Percentiles rank a stretch among this genome's conserved stretches.
Evolutionary conservation across 2,113 vertebrate genomes (phyloP).

Genomic region (Rhinolophus ferrumequinum): DNA sequence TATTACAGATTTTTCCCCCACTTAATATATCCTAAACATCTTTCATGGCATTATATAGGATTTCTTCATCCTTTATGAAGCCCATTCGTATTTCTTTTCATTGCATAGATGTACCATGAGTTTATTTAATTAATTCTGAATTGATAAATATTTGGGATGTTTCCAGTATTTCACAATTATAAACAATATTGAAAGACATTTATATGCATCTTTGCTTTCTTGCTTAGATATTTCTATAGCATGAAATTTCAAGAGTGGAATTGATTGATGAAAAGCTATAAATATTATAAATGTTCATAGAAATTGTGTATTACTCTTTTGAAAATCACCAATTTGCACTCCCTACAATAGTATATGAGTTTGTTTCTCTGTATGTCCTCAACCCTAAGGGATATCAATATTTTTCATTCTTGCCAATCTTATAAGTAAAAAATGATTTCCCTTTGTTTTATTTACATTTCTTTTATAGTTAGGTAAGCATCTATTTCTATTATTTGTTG

Average conservation of each 20-base stretch:
- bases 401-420: slow-evolving; percentile 48
- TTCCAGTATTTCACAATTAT: neutral
- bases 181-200: neutral
- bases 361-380: neutral
- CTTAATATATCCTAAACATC: neutral
- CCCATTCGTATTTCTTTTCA: neutral
- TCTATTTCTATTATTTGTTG: neutral
- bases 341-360: neutral
- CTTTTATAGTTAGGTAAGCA: neutral
- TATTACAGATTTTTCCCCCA: neutral
- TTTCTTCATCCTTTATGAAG: neutral
- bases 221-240: neutral
- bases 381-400: neutral
- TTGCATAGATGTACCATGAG: neutral
- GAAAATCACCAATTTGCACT: neutral
- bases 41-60: neutral
- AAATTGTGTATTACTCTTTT: neutral
- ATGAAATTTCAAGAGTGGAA: neutral
- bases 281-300: neutral
- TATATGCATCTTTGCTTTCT: neutral
- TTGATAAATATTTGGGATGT: neutral
- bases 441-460: slow-evolving; percentile 20
- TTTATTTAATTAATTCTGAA: slow-evolving; percentile 37
- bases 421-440: neutral
- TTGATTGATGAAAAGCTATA: neutral